A percentile compares a stretch with the other conserved stretches of the same genome.
Evolutionary conservation across 2,888 invertebrate species (phyloP).

Genomic region (Drosophila yooni): DNA sequence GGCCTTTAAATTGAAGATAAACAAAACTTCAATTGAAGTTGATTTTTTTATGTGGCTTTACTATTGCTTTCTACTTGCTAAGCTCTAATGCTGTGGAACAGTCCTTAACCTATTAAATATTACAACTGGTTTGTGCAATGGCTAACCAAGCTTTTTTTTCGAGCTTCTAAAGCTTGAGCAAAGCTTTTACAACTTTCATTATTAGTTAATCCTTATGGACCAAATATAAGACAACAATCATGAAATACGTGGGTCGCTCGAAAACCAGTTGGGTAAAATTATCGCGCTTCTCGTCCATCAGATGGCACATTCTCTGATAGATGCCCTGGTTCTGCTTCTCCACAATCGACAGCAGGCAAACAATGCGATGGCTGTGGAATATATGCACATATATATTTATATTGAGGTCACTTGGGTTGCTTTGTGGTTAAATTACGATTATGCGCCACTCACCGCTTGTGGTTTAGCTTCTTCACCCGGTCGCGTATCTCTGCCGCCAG

Average conservation of each 20-base stretch:
- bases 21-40: neutral
- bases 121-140: slow-evolving; percentile 41
- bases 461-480: slow-evolving; percentile 81
- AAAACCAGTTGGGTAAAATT: slow-evolving; percentile 83
- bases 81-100: slow-evolving; percentile 31
- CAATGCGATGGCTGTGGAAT: slow-evolving; percentile 82
- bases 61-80: slow-evolving; percentile 6
- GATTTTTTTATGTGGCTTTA: neutral
- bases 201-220: slow-evolving; percentile 80
- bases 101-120: slow-evolving; percentile 14
- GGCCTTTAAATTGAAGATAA: slow-evolving; percentile 62
- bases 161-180: slow-evolving; percentile 9
- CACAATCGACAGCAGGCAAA: slow-evolving; percentile 83
- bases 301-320: slow-evolving; percentile 82
- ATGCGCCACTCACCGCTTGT: slow-evolving; percentile 74
- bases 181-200: slow-evolving; percentile 23
- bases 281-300: slow-evolving; percentile 83
- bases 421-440: slow-evolving; percentile 10
- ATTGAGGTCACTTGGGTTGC: slow-evolving; percentile 21
- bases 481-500: slow-evolving; percentile 82
- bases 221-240: slow-evolving; percentile 83
- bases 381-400: neutral
- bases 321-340: slow-evolving; percentile 84
- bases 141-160: slow-evolving; percentile 24
- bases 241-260: slow-evolving; percentile 83